These are phyloP conservation scores for Drosophila pruinosa DNA, from an alignment of 1,140 invertebrate species.

Conservation along the genomic window DNA sequence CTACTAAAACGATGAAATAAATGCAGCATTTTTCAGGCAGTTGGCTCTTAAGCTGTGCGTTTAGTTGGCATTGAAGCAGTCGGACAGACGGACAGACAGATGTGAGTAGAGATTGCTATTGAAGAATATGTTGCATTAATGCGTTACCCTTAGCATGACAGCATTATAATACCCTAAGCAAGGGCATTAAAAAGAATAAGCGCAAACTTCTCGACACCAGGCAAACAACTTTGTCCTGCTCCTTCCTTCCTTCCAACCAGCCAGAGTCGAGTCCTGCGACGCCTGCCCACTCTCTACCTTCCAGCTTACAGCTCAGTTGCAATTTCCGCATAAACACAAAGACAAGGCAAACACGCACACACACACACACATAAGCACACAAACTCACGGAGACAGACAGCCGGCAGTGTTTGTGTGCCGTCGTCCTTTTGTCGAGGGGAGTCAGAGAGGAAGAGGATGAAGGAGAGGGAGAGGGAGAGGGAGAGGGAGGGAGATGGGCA, in stretches of 20 bases:
- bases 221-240: constrained; percentile 33
- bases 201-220: constrained; percentile 43
- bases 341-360: constrained; percentile 22
- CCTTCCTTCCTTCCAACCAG: not conserved
- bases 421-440: not conserved
- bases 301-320: not conserved
- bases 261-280: not conserved
- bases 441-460: no score
- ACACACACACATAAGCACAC: constrained; percentile 1
- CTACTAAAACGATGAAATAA: no score
- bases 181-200: constrained; percentile 10
- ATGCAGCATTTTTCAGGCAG: no score
- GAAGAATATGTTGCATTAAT: not conserved
- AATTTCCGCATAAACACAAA: constrained; percentile 39
- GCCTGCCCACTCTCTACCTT: not conserved
- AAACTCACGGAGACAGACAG: not conserved
- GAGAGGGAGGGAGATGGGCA: not conserved
- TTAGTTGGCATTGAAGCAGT: not conserved
- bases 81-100: not conserved
- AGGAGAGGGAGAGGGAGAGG: not conserved
- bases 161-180: not conserved
- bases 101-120: no score
- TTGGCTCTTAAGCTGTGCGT: no score
- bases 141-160: not conserved
- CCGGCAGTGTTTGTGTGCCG: not conserved